These are phyloP conservation scores for Cantharis rufa DNA, from an alignment of 2,888 invertebrate species.

Conservation along the genomic window DNA sequence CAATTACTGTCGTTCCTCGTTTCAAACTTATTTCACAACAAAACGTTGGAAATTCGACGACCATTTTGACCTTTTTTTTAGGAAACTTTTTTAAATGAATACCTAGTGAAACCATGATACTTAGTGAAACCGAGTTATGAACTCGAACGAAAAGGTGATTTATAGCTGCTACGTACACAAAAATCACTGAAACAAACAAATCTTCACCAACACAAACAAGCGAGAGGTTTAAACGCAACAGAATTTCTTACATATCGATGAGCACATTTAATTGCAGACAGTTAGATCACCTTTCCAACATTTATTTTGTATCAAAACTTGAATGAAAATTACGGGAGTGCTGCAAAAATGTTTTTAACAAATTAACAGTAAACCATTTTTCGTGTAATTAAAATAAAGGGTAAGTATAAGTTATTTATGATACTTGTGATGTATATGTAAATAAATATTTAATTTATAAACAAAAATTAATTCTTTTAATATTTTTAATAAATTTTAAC, in stretches of 20 bases:
- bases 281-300: slow-evolving; percentile 14
- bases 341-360: not conserved
- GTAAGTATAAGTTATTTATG: too few species aligned
- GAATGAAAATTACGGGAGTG: not conserved
- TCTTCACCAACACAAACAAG: too few species aligned
- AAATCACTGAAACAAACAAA: not conserved
- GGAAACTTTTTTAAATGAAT: not conserved
- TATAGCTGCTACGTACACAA: slow-evolving; percentile 1
- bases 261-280: slow-evolving; percentile 16
- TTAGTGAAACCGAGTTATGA: too few species aligned
- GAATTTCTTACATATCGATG: slow-evolving; percentile 17
- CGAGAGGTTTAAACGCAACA: not conserved
- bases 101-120: not conserved
- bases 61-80: slow-evolving; percentile 25
- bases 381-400: too few species aligned
- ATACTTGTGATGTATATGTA: too few species aligned
- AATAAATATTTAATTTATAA: too few species aligned
- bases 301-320: not conserved
- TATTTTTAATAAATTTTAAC: too few species aligned
- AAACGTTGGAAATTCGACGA: slow-evolving; percentile 36
- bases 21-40: slow-evolving; percentile 45
- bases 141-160: not conserved
- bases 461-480: too few species aligned
- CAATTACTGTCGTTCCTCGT: slow-evolving; percentile 51
- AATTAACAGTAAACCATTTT: not conserved